A percentile compares a stretch with the other conserved stretches of the same genome.
Evolutionary conservation across 2,888 invertebrate genomes (phyloP).

Genomic region (Carcina quercana): DNA sequence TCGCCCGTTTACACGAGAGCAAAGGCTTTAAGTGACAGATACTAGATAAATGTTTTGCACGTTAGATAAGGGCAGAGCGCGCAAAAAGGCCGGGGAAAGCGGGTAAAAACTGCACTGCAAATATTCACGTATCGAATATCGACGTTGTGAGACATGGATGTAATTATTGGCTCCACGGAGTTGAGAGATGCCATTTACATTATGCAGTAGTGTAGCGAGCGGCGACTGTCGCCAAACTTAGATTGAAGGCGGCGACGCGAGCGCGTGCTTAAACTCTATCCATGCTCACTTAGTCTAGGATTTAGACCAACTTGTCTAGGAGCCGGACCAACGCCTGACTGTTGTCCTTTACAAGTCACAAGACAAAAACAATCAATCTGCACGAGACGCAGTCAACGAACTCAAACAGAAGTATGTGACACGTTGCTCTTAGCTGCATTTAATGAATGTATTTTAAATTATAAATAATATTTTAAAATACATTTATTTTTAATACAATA

Average conservation of each 20-base stretch:
- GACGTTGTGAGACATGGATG: slow-evolving; percentile 32
- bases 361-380: neutral
- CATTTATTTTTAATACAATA: too few relatives aligned
- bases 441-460: too few relatives aligned
- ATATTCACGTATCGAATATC: slow-evolving; percentile 24
- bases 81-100: slow-evolving; percentile 41
- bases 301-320: slow-evolving; percentile 47
- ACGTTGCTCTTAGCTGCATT: too few relatives aligned
- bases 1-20: slow-evolving; percentile 66
- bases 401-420: too few relatives aligned
- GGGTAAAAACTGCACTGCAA: slow-evolving; percentile 32
- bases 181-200: slow-evolving; percentile 57
- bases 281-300: slow-evolving; percentile 53
- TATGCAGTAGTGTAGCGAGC: slow-evolving; percentile 56
- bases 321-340: slow-evolving; percentile 1
- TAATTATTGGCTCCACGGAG: slow-evolving; percentile 56
- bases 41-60: slow-evolving; percentile 68
- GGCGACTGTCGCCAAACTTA: slow-evolving; percentile 60
- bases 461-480: too few relatives aligned
- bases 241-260: slow-evolving; percentile 65
- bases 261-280: slow-evolving; percentile 67
- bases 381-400: neutral
- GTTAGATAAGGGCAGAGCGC: slow-evolving; percentile 53
- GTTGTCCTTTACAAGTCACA: neutral
- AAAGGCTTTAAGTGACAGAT: slow-evolving; percentile 70